These are phyloP conservation scores for Oryzias sinensis DNA, from an alignment of 2,797 vertebrate genomes.

Conservation along the genomic window DNA sequence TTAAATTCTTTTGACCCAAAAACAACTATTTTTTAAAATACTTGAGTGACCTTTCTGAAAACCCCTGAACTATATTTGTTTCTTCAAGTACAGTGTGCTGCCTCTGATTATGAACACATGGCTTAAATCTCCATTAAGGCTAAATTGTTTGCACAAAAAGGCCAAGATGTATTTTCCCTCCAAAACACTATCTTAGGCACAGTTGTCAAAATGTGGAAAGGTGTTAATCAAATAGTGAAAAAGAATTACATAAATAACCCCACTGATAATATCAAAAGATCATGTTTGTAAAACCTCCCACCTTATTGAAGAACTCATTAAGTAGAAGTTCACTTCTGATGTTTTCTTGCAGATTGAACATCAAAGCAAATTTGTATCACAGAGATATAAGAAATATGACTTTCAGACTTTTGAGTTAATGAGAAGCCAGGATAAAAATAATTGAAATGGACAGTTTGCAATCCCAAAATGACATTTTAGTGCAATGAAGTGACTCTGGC, in stretches of 20 bases:
- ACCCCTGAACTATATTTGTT: constrained; percentile 29
- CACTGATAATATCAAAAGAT: constrained; percentile 8
- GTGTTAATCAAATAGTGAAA: constrained; percentile 3
- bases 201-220: constrained; percentile 11
- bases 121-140: constrained; percentile 32
- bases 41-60: constrained; percentile 27
- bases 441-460: constrained; percentile 15
- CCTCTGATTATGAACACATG: constrained; percentile 45
- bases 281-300: constrained; percentile 22
- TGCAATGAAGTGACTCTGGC: neutral
- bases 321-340: constrained; percentile 2
- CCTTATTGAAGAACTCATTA: constrained; percentile 10
- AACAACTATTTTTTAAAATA: constrained; percentile 25
- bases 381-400: constrained; percentile 5
- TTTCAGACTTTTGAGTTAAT: constrained; percentile 6
- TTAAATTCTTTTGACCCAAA: constrained; percentile 16
- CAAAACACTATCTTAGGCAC: constrained; percentile 22
- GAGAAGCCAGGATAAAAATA: constrained; percentile 12
- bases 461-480: constrained; percentile 7
- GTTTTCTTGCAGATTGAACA: constrained; percentile 7
- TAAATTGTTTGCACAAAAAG: constrained; percentile 6
- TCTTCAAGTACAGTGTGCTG: constrained; percentile 29
- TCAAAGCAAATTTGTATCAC: constrained; percentile 5
- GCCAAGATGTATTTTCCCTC: constrained; percentile 14
- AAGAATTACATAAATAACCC: constrained; percentile 14